Evolutionary conservation across 2,888 invertebrate species (phyloP).

Genomic region (Eucera pruinosa): DNA sequence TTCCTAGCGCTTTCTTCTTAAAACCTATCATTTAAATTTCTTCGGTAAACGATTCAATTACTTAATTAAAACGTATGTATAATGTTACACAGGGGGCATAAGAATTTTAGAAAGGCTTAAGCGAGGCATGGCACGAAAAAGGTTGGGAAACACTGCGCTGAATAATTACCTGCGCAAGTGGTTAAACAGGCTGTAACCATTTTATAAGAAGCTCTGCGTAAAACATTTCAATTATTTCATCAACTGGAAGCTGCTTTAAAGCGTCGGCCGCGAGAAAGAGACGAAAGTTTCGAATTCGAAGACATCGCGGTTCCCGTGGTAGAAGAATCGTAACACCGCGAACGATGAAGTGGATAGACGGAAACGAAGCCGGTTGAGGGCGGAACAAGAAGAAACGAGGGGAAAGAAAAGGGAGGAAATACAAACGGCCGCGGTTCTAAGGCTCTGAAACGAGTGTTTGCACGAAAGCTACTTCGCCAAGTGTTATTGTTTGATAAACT

Average conservation of each 20-base stretch:
- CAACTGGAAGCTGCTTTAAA: background rate
- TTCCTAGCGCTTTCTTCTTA: no score
- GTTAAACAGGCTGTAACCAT: no score
- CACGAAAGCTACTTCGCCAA: constrained; percentile 60
- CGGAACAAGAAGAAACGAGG: constrained; percentile 4
- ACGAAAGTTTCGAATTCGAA: constrained; percentile 6
- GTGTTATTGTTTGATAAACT: constrained; percentile 63
- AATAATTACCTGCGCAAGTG: no score
- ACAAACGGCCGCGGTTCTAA: constrained; percentile 44
- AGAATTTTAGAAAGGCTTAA: no score
- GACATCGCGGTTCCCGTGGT: background rate
- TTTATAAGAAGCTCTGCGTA: no score
- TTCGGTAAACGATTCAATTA: no score
- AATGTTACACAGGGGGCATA: no score
- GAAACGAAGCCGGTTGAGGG: background rate
- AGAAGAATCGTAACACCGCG: constrained; percentile 2
- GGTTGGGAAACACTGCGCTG: no score
- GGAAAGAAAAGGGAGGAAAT: constrained; percentile 34
- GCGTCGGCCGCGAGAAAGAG: background rate
- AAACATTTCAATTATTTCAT: constrained; percentile 10
- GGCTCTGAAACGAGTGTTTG: constrained; percentile 58
- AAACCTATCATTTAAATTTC: no score
- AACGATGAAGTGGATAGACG: background rate
- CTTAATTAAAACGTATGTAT: no score
- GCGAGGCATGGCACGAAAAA: no score